Conservation (phyloP, 1,140 invertebrate species). For the Sesamia nonagrioides region DNA sequence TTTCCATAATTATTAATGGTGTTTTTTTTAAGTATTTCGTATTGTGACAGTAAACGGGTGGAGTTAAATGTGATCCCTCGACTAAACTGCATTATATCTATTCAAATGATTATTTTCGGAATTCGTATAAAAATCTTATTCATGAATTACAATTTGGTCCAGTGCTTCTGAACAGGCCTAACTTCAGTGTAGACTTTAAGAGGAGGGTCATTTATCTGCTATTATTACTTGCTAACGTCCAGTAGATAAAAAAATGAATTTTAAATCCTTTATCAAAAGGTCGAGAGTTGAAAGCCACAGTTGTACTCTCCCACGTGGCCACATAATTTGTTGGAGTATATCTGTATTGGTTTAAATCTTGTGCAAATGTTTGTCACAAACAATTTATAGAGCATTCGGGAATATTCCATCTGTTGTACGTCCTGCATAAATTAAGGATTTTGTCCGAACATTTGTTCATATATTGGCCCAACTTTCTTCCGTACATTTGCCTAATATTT, state of each 20-base stretch:
- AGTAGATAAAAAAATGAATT: neutral
- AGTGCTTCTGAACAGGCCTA: neutral
- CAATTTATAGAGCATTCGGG: neutral
- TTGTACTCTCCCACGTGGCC: neutral
- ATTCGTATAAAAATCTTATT: neutral
- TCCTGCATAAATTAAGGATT: neutral
- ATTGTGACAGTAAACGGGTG: neutral
- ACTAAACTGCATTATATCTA: neutral
- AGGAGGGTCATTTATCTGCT: conserved; percentile 1
- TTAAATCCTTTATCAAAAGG: neutral
- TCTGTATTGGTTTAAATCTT: neutral
- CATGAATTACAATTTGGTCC: neutral
- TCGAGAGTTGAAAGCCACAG: conserved; percentile 11
- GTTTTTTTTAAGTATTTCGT: neutral
- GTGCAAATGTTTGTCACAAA: neutral
- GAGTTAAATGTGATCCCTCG: neutral
- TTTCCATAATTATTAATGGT: neutral
- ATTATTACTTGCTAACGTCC: conserved; percentile 12
- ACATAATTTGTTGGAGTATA: too few relatives aligned
- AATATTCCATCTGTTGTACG: neutral
- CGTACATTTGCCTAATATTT: neutral
- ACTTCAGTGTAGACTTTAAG: neutral
- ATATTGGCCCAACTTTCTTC: neutral
- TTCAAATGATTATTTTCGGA: neutral
- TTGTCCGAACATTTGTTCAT: neutral